Percentiles rank a stretch among this genome's conserved stretches.
Evolutionary conservation across 2,888 invertebrate genomes (phyloP).

Genomic region (Scaptodrosophila latifasciaeformis): DNA sequence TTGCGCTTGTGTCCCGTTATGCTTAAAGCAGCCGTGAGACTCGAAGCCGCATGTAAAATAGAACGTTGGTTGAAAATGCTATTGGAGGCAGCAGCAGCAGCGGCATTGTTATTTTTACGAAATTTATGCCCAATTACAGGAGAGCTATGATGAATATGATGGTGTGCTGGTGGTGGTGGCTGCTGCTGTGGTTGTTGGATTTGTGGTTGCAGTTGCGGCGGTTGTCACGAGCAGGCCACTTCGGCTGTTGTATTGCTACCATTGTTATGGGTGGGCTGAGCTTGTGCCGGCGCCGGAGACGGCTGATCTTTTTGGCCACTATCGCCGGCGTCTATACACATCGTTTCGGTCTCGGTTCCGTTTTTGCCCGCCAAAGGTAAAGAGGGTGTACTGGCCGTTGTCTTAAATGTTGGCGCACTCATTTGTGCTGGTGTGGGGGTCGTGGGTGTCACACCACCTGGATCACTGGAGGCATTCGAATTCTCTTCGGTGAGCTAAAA

Average conservation of each 20-base stretch:
- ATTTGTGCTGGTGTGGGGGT: constrained; percentile 64
- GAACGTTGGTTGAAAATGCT: constrained; percentile 72
- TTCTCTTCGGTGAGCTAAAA: constrained; percentile 69
- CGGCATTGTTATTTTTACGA: constrained; percentile 72
- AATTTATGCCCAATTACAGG: constrained; percentile 58
- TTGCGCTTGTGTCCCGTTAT: constrained; percentile 63
- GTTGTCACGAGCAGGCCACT: constrained; percentile 75
- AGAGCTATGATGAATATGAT: constrained; percentile 47
- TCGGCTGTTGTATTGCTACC: constrained; percentile 59
- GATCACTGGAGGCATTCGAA: constrained; percentile 72
- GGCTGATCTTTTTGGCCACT: constrained; percentile 19
- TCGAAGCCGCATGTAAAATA: constrained; percentile 59
- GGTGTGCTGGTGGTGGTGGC: constrained; percentile 27
- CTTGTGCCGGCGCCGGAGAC: constrained; percentile 23
- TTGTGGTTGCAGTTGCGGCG: constrained; percentile 42
- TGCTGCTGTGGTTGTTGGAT: constrained; percentile 31
- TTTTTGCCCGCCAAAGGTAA: constrained; percentile 31
- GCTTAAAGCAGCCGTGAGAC: constrained; percentile 63
- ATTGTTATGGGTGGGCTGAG: constrained; percentile 26
- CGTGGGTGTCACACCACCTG: constrained; percentile 57
- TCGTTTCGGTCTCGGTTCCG: constrained; percentile 38
- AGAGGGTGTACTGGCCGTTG: constrained; percentile 2
- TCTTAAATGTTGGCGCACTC: constrained; percentile 56
- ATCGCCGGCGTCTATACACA: constrained; percentile 30
- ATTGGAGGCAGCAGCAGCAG: constrained; percentile 72